Conservation (phyloP, 2,888 invertebrate genomes). For the Yponomeuta malinellus region DNA sequence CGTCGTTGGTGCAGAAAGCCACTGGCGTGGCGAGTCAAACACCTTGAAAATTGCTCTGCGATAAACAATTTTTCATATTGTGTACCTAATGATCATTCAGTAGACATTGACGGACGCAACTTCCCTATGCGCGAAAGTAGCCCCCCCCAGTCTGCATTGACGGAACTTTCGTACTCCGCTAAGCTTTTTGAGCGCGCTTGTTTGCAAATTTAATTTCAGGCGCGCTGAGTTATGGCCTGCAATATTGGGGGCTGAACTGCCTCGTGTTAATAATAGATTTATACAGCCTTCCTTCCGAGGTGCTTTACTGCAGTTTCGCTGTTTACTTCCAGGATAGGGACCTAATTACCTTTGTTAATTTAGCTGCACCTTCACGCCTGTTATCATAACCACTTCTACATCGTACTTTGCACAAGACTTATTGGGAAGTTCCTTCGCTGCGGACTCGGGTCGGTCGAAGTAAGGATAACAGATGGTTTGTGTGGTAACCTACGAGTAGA, state of each 20-base stretch:
- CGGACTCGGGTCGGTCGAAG: too few species aligned
- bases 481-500: too few species aligned
- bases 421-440: too few species aligned
- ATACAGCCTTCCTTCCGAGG: constrained; percentile 3
- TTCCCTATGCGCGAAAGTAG: neutral
- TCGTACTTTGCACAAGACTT: too few species aligned
- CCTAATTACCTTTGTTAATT: neutral
- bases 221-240: constrained; percentile 30
- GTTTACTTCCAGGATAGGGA: neutral
- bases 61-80: neutral
- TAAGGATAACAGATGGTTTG: too few species aligned
- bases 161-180: constrained; percentile 9
- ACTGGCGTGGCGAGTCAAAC: too few species aligned
- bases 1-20: too few species aligned
- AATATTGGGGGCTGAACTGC: constrained; percentile 27
- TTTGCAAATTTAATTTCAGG: constrained; percentile 36
- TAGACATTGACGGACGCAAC: neutral
- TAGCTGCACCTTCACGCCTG: neutral
- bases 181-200: constrained; percentile 30
- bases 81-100: neutral
- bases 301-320: constrained; percentile 5
- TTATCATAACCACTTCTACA: too few species aligned
- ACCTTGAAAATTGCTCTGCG: too few species aligned
- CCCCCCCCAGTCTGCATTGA: neutral
- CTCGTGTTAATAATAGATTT: constrained; percentile 19